phyloP scores from a whole-genome alignment of 2,797 vertebrate species.

The Lepidocolaptes lacrymiger region DNA sequence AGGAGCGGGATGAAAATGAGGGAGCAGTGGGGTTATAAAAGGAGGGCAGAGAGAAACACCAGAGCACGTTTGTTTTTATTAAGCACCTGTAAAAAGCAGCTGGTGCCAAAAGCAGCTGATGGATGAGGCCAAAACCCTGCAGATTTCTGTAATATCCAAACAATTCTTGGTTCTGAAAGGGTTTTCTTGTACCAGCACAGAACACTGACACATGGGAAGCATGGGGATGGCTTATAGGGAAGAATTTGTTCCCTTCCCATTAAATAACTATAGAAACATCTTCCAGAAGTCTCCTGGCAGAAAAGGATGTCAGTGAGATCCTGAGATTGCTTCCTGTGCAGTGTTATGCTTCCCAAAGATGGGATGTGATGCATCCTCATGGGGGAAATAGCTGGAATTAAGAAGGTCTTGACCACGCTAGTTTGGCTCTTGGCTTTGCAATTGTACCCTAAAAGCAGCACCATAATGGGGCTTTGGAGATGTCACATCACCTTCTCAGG shows the following conservation, averaged over 20 bases:
- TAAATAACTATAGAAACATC: background rate
- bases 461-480: accelerated
- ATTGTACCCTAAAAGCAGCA: background rate
- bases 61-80: background rate
- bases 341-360: background rate
- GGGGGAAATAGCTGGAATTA: background rate
- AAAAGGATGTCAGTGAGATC: background rate
- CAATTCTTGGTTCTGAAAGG: background rate
- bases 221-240: background rate
- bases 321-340: background rate
- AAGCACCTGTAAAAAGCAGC: constrained; percentile 40
- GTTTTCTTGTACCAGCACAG: background rate
- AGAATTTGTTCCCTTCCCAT: background rate
- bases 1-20: background rate
- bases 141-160: background rate
- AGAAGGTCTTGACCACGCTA: background rate
- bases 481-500: background rate
- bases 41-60: background rate
- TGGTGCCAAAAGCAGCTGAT: background rate
- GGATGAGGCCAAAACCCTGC: background rate
- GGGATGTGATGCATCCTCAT: background rate
- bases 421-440: background rate
- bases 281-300: background rate
- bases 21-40: background rate
- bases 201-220: background rate